phyloP scores from a whole-genome alignment of 2,888 invertebrate species.

The Drosophila gaucha region DNA sequence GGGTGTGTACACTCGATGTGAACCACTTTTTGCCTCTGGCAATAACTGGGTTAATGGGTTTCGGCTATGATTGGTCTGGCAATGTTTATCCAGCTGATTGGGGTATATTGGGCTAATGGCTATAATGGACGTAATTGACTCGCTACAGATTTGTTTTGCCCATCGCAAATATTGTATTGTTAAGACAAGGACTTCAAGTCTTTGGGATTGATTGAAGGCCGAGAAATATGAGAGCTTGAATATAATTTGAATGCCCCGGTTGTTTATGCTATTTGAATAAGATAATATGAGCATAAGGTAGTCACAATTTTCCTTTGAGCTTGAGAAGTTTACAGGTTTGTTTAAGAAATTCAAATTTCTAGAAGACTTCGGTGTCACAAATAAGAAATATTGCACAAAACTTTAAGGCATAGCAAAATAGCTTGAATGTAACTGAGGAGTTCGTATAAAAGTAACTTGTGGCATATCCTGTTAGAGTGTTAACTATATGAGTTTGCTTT shows the following conservation, averaged over 20 bases:
- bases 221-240: neutral
- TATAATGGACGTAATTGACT: slow-evolving; percentile 46
- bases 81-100: slow-evolving; percentile 52
- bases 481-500: too few relatives aligned
- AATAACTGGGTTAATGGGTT: slow-evolving; percentile 67
- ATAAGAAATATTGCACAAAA: too few relatives aligned
- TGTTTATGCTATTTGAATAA: neutral
- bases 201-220: slow-evolving; percentile 1
- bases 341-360: too few relatives aligned
- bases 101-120: slow-evolving; percentile 42
- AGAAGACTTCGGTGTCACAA: too few relatives aligned
- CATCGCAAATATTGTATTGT: slow-evolving; percentile 16
- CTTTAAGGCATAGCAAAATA: too few relatives aligned
- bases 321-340: neutral
- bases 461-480: too few relatives aligned
- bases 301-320: neutral
- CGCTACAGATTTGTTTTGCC: slow-evolving; percentile 38
- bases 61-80: slow-evolving; percentile 58
- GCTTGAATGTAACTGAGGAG: too few relatives aligned
- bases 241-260: neutral
- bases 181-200: slow-evolving; percentile 5
- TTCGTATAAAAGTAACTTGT: too few relatives aligned
- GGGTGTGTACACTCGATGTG: slow-evolving; percentile 12
- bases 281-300: neutral
- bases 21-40: slow-evolving; percentile 26